These are phyloP conservation scores for Illadopsis cleaveri DNA, from an alignment of 2,113 vertebrate genomes.

Conservation along the genomic window DNA sequence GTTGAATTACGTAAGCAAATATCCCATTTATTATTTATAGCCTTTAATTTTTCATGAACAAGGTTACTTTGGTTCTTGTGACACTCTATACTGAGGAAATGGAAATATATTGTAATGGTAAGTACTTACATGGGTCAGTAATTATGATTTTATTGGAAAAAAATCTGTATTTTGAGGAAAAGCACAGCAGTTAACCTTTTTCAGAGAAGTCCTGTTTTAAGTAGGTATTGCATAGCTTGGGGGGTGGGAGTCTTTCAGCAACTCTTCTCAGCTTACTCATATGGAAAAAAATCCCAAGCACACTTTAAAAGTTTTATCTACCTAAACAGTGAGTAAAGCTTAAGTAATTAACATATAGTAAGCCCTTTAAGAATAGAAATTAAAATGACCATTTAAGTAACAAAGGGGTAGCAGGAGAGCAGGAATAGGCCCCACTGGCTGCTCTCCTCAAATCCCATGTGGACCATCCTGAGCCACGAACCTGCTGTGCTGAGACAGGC, in stretches of 20 bases:
- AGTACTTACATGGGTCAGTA: neutral
- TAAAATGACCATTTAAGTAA: neutral
- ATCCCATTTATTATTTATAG: constrained; percentile 6
- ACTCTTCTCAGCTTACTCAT: neutral
- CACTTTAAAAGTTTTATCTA: neutral
- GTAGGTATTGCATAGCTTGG: neutral
- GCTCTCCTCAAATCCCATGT: accelerated
- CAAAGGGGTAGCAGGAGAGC: neutral
- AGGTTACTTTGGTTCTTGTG: neutral
- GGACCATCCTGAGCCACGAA: neutral
- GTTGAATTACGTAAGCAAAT: neutral
- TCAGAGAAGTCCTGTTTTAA: neutral
- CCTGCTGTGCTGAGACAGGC: neutral
- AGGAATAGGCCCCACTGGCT: neutral
- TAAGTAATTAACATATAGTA: neutral
- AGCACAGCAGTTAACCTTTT: neutral
- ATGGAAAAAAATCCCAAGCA: neutral
- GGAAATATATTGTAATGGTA: constrained; percentile 6
- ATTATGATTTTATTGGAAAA: neutral
- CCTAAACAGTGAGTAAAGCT: neutral
- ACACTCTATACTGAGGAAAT: neutral
- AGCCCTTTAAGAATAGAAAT: neutral
- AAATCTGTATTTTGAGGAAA: neutral
- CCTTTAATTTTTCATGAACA: constrained; percentile 30
- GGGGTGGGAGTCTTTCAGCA: neutral